phyloP scores from a whole-genome alignment of 2,113 vertebrate species.

The Gasterosteus aculeatus region DNA sequence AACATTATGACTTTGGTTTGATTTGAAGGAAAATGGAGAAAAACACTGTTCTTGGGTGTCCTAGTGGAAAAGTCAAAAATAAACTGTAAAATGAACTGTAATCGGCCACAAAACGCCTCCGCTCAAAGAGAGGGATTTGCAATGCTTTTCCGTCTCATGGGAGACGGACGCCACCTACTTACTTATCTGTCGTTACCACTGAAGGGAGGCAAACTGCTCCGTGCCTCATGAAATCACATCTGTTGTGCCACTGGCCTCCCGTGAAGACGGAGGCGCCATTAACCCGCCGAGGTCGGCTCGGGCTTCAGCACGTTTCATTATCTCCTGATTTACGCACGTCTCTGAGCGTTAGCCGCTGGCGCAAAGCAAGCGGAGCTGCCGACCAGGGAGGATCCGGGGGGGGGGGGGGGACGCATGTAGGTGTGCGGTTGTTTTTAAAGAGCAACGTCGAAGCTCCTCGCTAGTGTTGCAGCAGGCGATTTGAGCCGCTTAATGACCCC shows the following conservation, averaged over 20 bases:
- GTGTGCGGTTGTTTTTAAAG: slow-evolving; percentile 52
- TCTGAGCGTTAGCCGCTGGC: slow-evolving; percentile 40
- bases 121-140: background rate
- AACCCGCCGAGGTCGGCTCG: slow-evolving; percentile 6
- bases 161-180: background rate
- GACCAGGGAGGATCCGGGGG: slow-evolving; percentile 1
- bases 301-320: slow-evolving; percentile 50
- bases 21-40: too few species aligned
- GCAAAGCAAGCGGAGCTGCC: slow-evolving; percentile 28
- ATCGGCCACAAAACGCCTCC: background rate
- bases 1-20: background rate
- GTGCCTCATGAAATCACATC: slow-evolving; percentile 42
- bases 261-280: slow-evolving; percentile 25
- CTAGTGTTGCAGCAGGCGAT: slow-evolving; percentile 60
- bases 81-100: too few species aligned
- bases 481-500: slow-evolving; percentile 69
- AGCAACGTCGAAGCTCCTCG: slow-evolving; percentile 60
- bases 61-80: too few species aligned
- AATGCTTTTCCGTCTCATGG: background rate
- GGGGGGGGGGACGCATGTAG: slow-evolving; percentile 10
- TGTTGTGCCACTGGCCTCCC: slow-evolving; percentile 10
- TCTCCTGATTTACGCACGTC: slow-evolving; percentile 55
- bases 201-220: slow-evolving; percentile 25
- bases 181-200: slow-evolving; percentile 20
- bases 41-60: too few species aligned